phyloP scores from a whole-genome alignment of 2,797 vertebrate genomes.

The Chromobotia macracanthus region DNA sequence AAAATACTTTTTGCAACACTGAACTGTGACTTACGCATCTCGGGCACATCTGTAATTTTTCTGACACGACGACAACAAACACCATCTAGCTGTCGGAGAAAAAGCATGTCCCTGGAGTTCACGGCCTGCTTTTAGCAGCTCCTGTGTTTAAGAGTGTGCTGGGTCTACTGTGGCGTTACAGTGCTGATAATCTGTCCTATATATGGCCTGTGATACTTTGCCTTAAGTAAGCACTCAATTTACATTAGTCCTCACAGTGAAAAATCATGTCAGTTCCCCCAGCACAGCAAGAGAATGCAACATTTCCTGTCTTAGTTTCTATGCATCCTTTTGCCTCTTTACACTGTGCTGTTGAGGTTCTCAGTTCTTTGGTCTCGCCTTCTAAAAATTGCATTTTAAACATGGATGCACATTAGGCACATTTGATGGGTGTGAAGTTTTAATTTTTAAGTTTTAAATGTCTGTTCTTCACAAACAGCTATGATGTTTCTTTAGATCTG shows the following conservation, averaged over 20 bases:
- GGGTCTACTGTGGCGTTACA: slow-evolving; percentile 49
- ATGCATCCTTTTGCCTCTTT: too few species aligned
- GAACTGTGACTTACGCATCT: slow-evolving; percentile 65
- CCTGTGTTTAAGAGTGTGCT: slow-evolving; percentile 56
- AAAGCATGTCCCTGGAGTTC: slow-evolving; percentile 60
- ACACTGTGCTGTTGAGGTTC: too few species aligned
- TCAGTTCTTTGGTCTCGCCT: too few species aligned
- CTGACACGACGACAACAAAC: slow-evolving; percentile 66
- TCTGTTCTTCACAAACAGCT: neutral
- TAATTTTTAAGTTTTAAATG: too few species aligned
- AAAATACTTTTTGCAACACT: slow-evolving; percentile 45
- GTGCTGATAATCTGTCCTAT: slow-evolving; percentile 18
- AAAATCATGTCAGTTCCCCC: neutral
- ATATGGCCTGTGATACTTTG: slow-evolving; percentile 15
- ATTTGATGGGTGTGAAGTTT: too few species aligned
- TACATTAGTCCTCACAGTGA: slow-evolving; percentile 4
- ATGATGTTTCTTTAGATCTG: neutral
- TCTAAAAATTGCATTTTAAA: too few species aligned
- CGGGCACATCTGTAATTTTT: slow-evolving; percentile 56
- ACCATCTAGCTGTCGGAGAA: slow-evolving; percentile 54
- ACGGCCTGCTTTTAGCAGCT: slow-evolving; percentile 64
- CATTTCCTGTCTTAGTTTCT: neutral
- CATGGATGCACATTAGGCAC: too few species aligned
- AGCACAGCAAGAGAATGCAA: neutral
- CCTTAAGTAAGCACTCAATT: slow-evolving; percentile 6